These are phyloP conservation scores for Catostylus mosaicus DNA, from an alignment of 30 jellyfish, hydroid and myxozoan species.

Conservation along the genomic window DNA sequence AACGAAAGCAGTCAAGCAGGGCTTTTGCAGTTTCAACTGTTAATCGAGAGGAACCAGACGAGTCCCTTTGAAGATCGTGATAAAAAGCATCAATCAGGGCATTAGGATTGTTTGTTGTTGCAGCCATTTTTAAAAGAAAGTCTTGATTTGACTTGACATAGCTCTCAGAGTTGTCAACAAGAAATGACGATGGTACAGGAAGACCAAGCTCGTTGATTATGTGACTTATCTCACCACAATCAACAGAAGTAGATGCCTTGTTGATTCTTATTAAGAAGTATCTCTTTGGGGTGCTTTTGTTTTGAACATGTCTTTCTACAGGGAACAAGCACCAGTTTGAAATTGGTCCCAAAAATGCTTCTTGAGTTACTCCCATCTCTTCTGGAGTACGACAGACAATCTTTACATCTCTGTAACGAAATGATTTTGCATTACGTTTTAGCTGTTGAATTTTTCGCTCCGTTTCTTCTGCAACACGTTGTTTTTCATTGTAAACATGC, in stretches of 20 bases:
- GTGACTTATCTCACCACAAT: neutral
- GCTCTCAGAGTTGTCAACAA: neutral
- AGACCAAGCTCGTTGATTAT: conserved; percentile 6
- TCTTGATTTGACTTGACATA: neutral
- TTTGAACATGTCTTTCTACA: conserved; percentile 8
- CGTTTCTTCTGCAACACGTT: neutral
- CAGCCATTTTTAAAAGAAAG: neutral
- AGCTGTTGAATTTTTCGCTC: neutral
- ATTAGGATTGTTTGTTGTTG: neutral
- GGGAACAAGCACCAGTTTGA: conserved; percentile 49
- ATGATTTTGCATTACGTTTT: too few relatives aligned
- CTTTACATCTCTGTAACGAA: too few relatives aligned
- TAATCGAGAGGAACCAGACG: neutral
- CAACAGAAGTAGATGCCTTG: neutral
- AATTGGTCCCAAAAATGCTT: conserved; percentile 2
- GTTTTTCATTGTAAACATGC: neutral
- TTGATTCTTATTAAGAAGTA: conserved; percentile 8
- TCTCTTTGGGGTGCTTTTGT: neutral
- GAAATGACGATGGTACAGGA: conserved; percentile 3
- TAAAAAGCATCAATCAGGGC: conserved; percentile 24
- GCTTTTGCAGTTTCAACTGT: neutral
- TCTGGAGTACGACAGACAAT: neutral
- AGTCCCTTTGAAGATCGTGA: neutral
- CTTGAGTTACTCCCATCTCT: neutral
- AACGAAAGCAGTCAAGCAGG: conserved; percentile 3